Evolutionary conservation across 2,797 vertebrate species (phyloP).

Genomic region (Pangasius sanitwongsei): DNA sequence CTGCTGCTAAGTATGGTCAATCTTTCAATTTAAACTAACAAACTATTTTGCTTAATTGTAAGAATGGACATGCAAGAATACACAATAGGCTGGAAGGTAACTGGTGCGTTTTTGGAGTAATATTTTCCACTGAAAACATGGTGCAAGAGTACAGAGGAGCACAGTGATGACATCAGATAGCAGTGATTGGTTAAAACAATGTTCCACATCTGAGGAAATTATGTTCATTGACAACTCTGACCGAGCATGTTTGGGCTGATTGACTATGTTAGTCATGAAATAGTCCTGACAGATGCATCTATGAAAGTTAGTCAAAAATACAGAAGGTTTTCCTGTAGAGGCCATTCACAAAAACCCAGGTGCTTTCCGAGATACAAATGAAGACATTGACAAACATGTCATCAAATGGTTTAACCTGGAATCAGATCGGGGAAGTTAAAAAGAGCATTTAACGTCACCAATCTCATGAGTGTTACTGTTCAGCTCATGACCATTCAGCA

Average conservation of each 20-base stretch:
- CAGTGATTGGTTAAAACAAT: not conserved
- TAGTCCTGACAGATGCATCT: not conserved
- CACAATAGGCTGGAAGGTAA: not conserved
- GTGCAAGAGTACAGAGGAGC: not conserved
- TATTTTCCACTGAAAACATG: not conserved
- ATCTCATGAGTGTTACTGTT: not conserved
- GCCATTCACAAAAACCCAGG: not conserved
- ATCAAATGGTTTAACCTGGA: not conserved
- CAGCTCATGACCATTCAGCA: not conserved
- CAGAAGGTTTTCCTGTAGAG: not conserved
- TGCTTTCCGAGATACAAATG: not conserved
- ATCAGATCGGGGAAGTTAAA: not conserved
- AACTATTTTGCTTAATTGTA: not conserved
- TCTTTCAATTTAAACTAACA: not conserved
- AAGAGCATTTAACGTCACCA: not conserved
- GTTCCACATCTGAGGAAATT: not conserved
- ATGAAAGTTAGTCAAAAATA: not conserved
- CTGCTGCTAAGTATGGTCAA: not conserved
- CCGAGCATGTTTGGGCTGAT: not conserved
- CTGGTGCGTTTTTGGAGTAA: not conserved
- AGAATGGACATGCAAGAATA: not conserved
- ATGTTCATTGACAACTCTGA: not conserved
- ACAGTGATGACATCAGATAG: not conserved
- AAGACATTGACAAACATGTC: not conserved
- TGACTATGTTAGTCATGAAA: not conserved